Evolutionary conservation across 1,140 invertebrate genomes (phyloP).

Genomic region (Diachasmimorpha longicaudata): DNA sequence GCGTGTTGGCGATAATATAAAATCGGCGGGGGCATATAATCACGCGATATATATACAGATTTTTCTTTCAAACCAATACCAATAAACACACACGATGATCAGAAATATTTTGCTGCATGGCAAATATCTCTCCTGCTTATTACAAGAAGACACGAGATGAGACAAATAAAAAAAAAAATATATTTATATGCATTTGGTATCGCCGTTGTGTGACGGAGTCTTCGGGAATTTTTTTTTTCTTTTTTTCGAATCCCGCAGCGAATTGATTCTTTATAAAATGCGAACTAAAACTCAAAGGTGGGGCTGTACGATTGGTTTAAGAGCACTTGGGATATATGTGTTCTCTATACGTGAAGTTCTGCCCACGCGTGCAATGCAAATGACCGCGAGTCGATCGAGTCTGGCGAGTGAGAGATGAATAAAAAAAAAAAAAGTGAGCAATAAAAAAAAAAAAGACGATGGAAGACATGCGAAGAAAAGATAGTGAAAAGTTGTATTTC

Average conservation of each 20-base stretch:
- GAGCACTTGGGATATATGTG: not conserved
- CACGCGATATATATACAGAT: conserved; percentile 13
- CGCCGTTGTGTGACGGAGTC: conserved; percentile 26
- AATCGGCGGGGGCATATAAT: conserved; percentile 22
- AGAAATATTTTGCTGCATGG: not conserved
- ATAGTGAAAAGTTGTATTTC: not conserved
- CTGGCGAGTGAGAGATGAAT: not conserved
- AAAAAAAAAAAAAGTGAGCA: not conserved
- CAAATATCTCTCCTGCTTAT: not conserved
- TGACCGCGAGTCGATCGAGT: not conserved
- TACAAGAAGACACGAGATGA: not conserved
- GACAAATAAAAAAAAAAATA: not conserved
- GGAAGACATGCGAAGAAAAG: not conserved
- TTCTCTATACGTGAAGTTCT: not conserved
- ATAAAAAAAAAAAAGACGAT: not conserved
- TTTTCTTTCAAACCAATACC: not conserved
- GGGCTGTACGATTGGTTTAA: conserved; percentile 21
- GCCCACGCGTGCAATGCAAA: conserved; percentile 10
- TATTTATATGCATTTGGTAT: conserved; percentile 3
- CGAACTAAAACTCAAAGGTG: conserved; percentile 14
- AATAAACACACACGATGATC: not conserved
- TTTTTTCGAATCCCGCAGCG: conserved; percentile 24
- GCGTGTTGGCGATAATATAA: conserved; percentile 25
- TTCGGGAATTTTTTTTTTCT: too few species aligned
- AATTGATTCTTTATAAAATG: conserved; percentile 35